Evolutionary conservation across 1,140 invertebrate species (phyloP), one percentile per base, ranked within the genome.

Genomic region (Sycophila sp.): DNA sequence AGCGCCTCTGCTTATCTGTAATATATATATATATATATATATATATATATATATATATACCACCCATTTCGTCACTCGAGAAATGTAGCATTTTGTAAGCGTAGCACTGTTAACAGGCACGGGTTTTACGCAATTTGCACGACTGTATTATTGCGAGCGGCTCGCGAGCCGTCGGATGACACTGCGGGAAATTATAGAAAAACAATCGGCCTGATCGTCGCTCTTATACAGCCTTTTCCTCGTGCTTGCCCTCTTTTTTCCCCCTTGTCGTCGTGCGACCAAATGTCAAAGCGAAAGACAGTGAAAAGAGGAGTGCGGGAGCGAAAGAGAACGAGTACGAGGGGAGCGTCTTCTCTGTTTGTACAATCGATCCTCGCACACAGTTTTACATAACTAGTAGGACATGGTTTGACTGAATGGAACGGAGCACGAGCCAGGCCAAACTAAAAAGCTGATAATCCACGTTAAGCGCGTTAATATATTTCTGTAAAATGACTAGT

Each of bases 341-440:
- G 49, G 68, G 64, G 69, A 59, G 53, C 38, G 26, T 28, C 73
- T 69, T 26, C 72, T 71, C 53, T 80, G 78, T 79, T 80, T 79
- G 78, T 72, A 75, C 76, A 78, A 80, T 79, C 78, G 78, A 80
- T 78, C 77, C 70, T 65, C 74, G 66, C 75, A 74, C 73, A 70
- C 74, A 76, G 73, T 79, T 80, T 78, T 76, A 78, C 74, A 77
- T 73, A 73, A 73, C 72, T 71, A 66, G 68, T 67, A 62, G 68
- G 58, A 70, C 68, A 70, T 65, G 28, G 67, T 49, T 74, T 74
- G 68, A 62, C 19, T 32, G 63, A 69, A 66, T 30, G 51, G n/a
- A 59, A 51, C 15, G 22, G 62, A 30, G 30, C n/a, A n/a, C n/a
- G n/a, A n/a, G n/a, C 19, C 19, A 17, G 60, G 34, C 19, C 30